A percentile compares a stretch with the other conserved stretches of the same genome.
Conservation (phyloP, 2,888 invertebrate genomes). For the Aphodius sticticus region DNA sequence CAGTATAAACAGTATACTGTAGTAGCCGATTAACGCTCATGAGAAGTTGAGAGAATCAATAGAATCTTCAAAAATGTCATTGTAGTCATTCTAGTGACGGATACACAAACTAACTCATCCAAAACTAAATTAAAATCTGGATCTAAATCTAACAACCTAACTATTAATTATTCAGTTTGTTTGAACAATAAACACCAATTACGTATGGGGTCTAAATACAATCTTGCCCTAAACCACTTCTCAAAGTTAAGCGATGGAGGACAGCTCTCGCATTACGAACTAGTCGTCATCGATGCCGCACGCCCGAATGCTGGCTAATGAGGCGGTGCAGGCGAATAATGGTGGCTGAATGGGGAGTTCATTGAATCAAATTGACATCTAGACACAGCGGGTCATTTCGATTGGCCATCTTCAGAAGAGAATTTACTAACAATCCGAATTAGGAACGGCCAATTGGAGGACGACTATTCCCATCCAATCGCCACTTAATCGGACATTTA, state of each 20-base stretch:
- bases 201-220: background rate
- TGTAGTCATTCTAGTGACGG: no score
- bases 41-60: no score
- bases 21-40: no score
- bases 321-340: background rate
- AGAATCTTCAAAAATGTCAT: no score
- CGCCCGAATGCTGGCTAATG: background rate
- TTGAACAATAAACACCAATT: background rate
- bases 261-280: background rate
- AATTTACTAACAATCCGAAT: slow-evolving; percentile 4
- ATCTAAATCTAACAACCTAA: no score
- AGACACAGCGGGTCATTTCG: background rate
- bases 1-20: no score
- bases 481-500: background rate
- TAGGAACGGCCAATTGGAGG: background rate
- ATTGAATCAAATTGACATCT: background rate
- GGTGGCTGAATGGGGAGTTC: background rate
- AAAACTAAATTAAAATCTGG: no score
- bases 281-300: background rate
- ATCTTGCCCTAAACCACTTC: background rate
- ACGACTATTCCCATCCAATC: background rate
- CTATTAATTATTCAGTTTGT: no score
- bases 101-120: no score
- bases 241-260: background rate
- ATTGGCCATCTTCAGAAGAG: background rate